Evolutionary conservation across 2,113 vertebrate genomes (phyloP).

Genomic region (Petrocephalus zakoni): DNA sequence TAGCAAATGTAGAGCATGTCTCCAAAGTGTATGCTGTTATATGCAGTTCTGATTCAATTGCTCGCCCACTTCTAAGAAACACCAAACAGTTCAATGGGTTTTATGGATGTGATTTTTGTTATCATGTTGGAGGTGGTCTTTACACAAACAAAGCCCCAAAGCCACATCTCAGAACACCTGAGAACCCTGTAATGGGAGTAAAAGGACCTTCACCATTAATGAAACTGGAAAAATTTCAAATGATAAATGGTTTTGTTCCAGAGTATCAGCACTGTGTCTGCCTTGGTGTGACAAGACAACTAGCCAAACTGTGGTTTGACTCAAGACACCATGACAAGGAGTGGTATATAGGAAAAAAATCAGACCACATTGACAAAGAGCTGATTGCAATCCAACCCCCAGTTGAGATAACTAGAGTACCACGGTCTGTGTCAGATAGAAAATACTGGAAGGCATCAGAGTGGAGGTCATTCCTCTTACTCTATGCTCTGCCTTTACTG

Average conservation of each 20-base stretch:
- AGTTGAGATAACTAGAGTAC: slow-evolving; percentile 22
- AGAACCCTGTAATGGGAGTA: too few relatives aligned
- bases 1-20: slow-evolving; percentile 6
- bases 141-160: slow-evolving; percentile 11
- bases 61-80: slow-evolving; percentile 22
- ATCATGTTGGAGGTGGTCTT: slow-evolving; percentile 19
- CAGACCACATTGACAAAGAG: background rate
- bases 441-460: slow-evolving; percentile 32
- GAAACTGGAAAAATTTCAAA: background rate
- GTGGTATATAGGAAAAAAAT: slow-evolving; percentile 27
- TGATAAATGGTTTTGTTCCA: slow-evolving; percentile 21
- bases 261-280: slow-evolving; percentile 26
- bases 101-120: slow-evolving; percentile 33
- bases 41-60: slow-evolving; percentile 33
- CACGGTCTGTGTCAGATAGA: slow-evolving; percentile 14
- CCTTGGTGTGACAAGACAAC: slow-evolving; percentile 15
- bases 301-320: slow-evolving; percentile 21
- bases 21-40: slow-evolving; percentile 28
- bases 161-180: background rate
- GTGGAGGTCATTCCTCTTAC: slow-evolving; percentile 26
- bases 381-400: slow-evolving; percentile 20
- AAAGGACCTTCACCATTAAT: too few relatives aligned
- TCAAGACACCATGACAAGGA: slow-evolving; percentile 14
- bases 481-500: slow-evolving; percentile 24
- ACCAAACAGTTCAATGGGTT: slow-evolving; percentile 28